Evolutionary conservation across 2,888 invertebrate genomes (phyloP).

Genomic region (Pharmacophagus antenor): DNA sequence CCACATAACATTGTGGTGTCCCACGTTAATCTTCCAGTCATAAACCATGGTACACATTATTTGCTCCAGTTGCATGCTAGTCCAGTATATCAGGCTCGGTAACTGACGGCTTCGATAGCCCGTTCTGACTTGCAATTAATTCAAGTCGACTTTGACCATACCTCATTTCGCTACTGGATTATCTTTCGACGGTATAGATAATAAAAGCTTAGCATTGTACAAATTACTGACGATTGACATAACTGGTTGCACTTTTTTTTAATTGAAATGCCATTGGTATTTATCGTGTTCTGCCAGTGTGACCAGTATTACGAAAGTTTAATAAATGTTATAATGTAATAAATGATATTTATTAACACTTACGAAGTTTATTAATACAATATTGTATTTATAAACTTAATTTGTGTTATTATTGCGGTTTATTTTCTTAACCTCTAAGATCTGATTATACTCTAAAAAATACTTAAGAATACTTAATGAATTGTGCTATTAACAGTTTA

Average conservation of each 20-base stretch:
- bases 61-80: slow-evolving; percentile 26
- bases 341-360: background rate
- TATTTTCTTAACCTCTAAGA: no score
- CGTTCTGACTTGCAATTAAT: slow-evolving; percentile 51
- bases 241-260: slow-evolving; percentile 6
- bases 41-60: slow-evolving; percentile 24
- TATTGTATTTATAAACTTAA: no score
- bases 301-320: slow-evolving; percentile 5
- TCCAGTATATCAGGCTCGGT: slow-evolving; percentile 29
- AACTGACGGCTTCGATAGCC: slow-evolving; percentile 49
- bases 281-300: slow-evolving; percentile 13
- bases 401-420: no score
- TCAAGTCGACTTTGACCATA: slow-evolving; percentile 39
- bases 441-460: no score
- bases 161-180: slow-evolving; percentile 29
- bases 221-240: slow-evolving; percentile 19
- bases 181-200: slow-evolving; percentile 15
- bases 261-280: slow-evolving; percentile 1
- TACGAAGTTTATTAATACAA: no score
- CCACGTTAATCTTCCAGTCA: slow-evolving; percentile 27
- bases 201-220: slow-evolving; percentile 23
- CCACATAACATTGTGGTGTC: slow-evolving; percentile 22
- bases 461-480: no score
- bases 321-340: slow-evolving; percentile 10
- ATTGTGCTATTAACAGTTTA: no score